Conservation (phyloP, 2,797 vertebrate species). For the Fringilla coelebs region DNA sequence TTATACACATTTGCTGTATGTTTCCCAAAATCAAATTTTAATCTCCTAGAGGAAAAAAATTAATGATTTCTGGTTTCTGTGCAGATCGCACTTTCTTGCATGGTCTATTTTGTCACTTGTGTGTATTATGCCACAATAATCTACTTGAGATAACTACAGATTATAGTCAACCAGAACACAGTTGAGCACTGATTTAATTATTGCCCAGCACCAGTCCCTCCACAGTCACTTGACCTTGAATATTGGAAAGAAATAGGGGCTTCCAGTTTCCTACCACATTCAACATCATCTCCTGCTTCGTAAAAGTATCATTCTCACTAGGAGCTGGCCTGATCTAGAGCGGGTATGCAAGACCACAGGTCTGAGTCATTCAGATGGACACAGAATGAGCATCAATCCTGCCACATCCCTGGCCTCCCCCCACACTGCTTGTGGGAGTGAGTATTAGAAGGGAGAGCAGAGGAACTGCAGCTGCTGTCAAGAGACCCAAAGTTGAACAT, state of each 20-base stretch:
- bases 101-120: not conserved
- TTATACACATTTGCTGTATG: not conserved
- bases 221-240: not conserved
- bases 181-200: not conserved
- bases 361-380: accelerated
- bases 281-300: not conserved
- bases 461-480: accelerated
- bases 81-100: not conserved
- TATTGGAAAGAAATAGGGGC: not conserved
- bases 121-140: not conserved
- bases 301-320: not conserved
- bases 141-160: not conserved
- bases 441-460: not conserved
- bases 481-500: not conserved
- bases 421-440: accelerated
- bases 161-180: not conserved
- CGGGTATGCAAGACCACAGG: accelerated
- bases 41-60: not conserved
- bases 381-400: not conserved
- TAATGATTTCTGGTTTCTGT: not conserved
- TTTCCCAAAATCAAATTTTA: not conserved
- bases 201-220: not conserved
- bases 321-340: not conserved
- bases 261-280: not conserved
- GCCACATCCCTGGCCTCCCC: accelerated